Percentiles rank a stretch among this genome's conserved stretches.
Conservation (phyloP, 2,797 vertebrate genomes). For the Periparus ater region DNA sequence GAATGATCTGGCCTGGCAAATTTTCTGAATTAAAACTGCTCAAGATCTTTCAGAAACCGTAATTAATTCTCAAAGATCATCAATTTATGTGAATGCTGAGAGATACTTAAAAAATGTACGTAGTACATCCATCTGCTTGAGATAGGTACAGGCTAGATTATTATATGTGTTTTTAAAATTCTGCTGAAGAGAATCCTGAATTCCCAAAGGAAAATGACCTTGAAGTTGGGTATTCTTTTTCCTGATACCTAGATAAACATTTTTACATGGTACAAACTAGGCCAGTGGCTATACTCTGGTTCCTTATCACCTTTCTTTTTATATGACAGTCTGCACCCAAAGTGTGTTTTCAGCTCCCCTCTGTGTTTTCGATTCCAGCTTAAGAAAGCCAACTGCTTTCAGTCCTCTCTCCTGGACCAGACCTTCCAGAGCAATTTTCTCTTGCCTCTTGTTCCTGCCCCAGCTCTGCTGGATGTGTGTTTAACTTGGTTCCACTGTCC, state of each 20-base stretch:
- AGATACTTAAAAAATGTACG: neutral
- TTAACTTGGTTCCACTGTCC: neutral
- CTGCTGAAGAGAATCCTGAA: neutral
- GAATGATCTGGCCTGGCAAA: neutral
- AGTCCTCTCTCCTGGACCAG: neutral
- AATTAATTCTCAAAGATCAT: neutral
- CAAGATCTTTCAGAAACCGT: neutral
- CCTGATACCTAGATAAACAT: neutral
- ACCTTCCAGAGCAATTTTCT: neutral
- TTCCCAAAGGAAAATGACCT: neutral
- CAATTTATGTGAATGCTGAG: accelerated
- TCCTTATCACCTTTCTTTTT: neutral
- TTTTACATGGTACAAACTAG: neutral
- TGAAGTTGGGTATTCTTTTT: neutral
- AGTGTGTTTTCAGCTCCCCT: neutral
- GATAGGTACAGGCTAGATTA: neutral
- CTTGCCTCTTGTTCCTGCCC: neutral
- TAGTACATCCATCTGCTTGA: neutral
- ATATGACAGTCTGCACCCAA: neutral
- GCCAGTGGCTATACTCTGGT: neutral
- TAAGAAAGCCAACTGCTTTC: neutral
- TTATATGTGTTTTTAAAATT: neutral
- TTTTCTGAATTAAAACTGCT: neutral
- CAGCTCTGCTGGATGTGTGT: neutral
- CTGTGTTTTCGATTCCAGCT: neutral